Conservation (phyloP, 2,888 invertebrate species). For the Drosophila lutescens region DNA sequence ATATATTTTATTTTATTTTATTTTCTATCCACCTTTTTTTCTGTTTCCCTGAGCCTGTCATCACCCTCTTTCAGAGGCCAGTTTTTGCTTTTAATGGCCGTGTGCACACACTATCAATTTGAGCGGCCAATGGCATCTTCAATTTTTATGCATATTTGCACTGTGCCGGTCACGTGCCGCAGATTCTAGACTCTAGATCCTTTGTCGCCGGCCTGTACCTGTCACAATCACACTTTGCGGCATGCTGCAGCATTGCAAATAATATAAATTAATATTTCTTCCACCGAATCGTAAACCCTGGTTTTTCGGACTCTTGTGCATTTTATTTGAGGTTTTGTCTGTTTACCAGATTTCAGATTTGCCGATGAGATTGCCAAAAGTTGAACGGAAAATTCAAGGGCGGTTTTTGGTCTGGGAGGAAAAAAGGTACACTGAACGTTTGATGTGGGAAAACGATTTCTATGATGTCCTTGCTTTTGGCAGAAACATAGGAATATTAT, state of each 20-base stretch:
- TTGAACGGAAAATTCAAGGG: conserved; percentile 52
- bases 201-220: conserved; percentile 64
- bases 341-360: conserved; percentile 64
- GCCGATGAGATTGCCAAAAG: conserved; percentile 66
- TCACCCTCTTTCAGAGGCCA: conserved; percentile 5
- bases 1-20: background rate
- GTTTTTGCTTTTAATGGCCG: conserved; percentile 64
- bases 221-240: conserved; percentile 82
- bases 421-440: conserved; percentile 51
- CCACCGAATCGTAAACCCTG: conserved; percentile 14
- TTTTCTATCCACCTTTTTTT: background rate
- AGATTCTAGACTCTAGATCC: conserved; percentile 36
- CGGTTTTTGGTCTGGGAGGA: conserved; percentile 17
- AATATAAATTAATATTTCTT: conserved; percentile 79
- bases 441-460: conserved; percentile 8
- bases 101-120: conserved; percentile 72
- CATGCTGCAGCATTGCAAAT: conserved; percentile 78
- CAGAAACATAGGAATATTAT: conserved; percentile 1
- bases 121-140: conserved; percentile 68
- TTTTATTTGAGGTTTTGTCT: conserved; percentile 67
- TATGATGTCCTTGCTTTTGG: background rate
- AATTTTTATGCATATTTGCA: conserved; percentile 76
- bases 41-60: background rate
- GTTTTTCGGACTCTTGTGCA: conserved; percentile 29
- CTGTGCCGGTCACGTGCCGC: conserved; percentile 67